Evolutionary conservation across 2,797 vertebrate genomes (phyloP), one percentile per base, ranked within the genome.

Genomic region (Tapera naevia): DNA sequence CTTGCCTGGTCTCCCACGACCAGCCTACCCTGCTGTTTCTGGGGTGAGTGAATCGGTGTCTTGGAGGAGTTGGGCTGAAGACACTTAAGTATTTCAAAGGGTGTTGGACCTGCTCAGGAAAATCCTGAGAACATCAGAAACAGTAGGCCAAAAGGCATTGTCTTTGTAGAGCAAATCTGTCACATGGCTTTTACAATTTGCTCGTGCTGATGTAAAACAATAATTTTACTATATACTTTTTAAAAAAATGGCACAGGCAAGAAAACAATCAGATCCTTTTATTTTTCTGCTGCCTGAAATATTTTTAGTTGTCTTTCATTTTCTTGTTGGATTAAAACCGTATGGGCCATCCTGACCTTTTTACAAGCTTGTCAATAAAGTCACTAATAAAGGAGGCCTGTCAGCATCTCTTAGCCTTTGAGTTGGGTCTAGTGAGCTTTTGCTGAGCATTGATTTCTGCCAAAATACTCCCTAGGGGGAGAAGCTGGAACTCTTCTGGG

Each of bases 1-100:
- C 91, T 98, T 99, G 91, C 98, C 98, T 96, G 98, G 98, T 76
- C 98, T 99, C 72, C 97, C 98, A 30, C 98, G 98, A 93, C 98
- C 98, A 28, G 96, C 98, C 87, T 99, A 99, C 92, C 98, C 98
- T 95, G 97, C 98, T 64, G 91, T 98, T 94, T 98, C 98, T 94
- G 99, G 99, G 97, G 99, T 99, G 98, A 99, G 99, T 99, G 92
- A 90, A 84, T 72, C 17, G 32, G 28, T 70, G 78, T 79, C 28
- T 73, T 82, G 58, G 65, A 23, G n/a, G 51, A 54, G n/a, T 35
- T 85, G 74, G n/a, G 67, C 50, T 91, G 72, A 84, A 78, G 30
- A 61, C 28, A 25, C 51, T 69, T 17, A 3, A 90, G 9, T 41
- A 12, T 88, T 81, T 79, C 30, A 70, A 79, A 86, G n/a, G 10